A percentile compares a stretch with the other conserved stretches of the same genome.
phyloP scores from a whole-genome alignment of 2,888 invertebrate genomes.

The Trichopria drosophilae region DNA sequence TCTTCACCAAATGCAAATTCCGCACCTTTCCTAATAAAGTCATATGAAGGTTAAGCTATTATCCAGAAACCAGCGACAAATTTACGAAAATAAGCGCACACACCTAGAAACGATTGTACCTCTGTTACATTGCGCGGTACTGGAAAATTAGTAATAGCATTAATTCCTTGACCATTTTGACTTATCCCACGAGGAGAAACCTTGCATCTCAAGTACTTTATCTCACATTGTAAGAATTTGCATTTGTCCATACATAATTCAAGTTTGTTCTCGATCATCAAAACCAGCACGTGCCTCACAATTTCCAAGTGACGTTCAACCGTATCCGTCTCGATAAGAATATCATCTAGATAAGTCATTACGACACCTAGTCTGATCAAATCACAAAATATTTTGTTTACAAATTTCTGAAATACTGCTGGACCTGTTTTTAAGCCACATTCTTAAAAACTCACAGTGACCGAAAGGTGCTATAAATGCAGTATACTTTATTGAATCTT shows the following conservation, averaged over 20 bases:
- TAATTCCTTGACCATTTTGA: not conserved
- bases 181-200: not conserved
- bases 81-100: not conserved
- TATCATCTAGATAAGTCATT: not conserved
- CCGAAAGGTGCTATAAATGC: not conserved
- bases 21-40: not conserved
- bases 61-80: not conserved
- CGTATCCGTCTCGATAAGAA: not conserved
- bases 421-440: no score
- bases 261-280: no score
- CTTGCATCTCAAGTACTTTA: not conserved
- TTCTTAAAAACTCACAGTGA: conserved; percentile 13
- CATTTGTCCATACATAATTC: no score
- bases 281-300: not conserved
- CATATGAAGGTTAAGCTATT: not conserved
- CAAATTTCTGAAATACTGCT: not conserved
- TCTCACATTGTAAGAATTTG: no score
- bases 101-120: not conserved
- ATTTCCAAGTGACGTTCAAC: not conserved
- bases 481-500: conserved; percentile 1
- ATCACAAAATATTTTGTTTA: not conserved
- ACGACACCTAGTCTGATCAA: not conserved
- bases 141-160: not conserved
- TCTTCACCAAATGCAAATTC: not conserved
- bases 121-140: not conserved